Conservation (phyloP, 2,113 vertebrate species). For the Salvelinus alpinus region DNA sequence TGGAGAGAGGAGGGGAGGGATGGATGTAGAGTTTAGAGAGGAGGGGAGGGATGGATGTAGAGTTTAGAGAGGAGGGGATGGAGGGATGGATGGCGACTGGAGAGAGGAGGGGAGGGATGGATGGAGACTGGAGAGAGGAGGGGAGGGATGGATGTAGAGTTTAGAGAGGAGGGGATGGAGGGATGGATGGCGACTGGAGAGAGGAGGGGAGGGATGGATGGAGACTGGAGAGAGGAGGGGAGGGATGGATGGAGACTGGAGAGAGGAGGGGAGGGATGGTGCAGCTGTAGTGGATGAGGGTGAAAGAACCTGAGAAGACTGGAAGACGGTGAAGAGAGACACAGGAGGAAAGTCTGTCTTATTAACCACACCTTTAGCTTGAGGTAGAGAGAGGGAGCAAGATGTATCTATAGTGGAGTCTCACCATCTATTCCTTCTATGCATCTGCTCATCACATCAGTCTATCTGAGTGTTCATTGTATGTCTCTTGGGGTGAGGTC, state of each 20-base stretch:
- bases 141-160: background rate
- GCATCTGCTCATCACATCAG: background rate
- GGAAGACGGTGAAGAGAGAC: background rate
- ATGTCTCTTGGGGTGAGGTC: conserved; percentile 26
- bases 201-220: background rate
- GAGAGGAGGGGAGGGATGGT: no score
- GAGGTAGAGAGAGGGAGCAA: background rate
- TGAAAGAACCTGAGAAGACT: background rate
- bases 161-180: background rate
- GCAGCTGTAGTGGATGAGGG: background rate
- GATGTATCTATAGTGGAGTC: background rate
- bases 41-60: background rate
- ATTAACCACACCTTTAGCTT: background rate
- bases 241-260: background rate
- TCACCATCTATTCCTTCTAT: background rate
- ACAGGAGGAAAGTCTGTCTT: background rate
- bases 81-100: background rate
- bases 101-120: no score
- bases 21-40: no score
- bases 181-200: no score
- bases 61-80: background rate
- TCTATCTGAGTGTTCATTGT: background rate
- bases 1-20: background rate
- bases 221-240: background rate
- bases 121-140: background rate